These are phyloP conservation scores for Aproaerema taeniolella DNA, from an alignment of 2,888 invertebrate species.

Conservation along the genomic window DNA sequence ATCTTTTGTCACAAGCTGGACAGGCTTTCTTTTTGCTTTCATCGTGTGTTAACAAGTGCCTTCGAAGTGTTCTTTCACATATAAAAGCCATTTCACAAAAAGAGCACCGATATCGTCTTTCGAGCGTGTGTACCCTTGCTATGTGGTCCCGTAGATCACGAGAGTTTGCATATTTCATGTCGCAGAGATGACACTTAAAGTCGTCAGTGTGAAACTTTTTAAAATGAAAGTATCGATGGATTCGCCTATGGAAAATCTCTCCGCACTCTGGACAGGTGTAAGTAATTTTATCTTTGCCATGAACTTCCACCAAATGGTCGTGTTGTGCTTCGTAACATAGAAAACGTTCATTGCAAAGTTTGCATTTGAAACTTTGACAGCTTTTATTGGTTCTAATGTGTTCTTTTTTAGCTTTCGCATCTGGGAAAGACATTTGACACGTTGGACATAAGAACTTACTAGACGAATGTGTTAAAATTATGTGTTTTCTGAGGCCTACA, in stretches of 20 bases:
- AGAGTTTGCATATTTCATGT: background rate
- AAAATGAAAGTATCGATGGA: constrained; percentile 1
- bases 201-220: constrained; percentile 5
- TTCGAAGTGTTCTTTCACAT: background rate
- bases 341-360: background rate
- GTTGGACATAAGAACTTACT: background rate
- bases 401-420: background rate
- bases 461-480: background rate
- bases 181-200: constrained; percentile 1
- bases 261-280: constrained; percentile 1
- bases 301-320: constrained; percentile 3
- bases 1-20: background rate
- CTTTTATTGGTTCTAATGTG: background rate
- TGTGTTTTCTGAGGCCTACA: constrained; percentile 7
- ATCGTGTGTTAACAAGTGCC: background rate
- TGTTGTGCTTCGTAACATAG: background rate
- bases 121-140: background rate
- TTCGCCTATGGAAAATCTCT: background rate
- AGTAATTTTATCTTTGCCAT: background rate
- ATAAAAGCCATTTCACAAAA: constrained; percentile 1
- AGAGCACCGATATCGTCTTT: background rate
- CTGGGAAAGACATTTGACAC: background rate
- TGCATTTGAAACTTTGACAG: constrained; percentile 1
- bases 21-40: background rate
- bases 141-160: background rate